These are phyloP conservation scores for Ciona savignyi DNA, from an alignment of 23 tunicate species.

Conservation along the genomic window DNA sequence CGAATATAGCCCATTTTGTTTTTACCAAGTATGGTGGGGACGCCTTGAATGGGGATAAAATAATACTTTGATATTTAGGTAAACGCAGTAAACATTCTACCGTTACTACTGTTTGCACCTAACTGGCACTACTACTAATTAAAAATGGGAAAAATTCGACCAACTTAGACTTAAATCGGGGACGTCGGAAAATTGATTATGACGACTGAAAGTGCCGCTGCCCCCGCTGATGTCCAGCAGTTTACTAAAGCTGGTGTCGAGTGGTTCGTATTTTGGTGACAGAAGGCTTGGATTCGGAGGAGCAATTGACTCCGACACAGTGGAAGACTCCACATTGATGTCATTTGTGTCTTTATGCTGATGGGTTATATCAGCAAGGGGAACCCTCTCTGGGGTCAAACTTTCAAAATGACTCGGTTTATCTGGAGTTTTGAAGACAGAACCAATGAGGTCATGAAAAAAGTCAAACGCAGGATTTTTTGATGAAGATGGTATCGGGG, in stretches of 20 bases:
- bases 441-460: conserved; percentile 38
- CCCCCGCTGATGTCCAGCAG: conserved; percentile 55
- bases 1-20: no score
- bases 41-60: no score
- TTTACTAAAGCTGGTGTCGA: conserved; percentile 71
- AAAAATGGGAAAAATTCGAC: conserved; percentile 31
- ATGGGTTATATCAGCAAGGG: conserved; percentile 9
- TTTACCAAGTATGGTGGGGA: no score
- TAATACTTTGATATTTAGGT: no score
- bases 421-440: conserved; percentile 58
- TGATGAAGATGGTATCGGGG: conserved; percentile 16
- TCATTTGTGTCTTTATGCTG: neutral
- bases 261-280: conserved; percentile 17
- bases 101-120: neutral
- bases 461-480: conserved; percentile 20
- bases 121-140: neutral
- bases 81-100: no score
- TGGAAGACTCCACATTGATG: neutral
- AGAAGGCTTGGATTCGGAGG: conserved; percentile 6
- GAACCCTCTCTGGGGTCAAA: conserved; percentile 21
- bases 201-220: conserved; percentile 35
- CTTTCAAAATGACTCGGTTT: conserved; percentile 40
- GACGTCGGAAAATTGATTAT: conserved; percentile 34
- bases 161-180: conserved; percentile 37
- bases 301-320: neutral